These are phyloP conservation scores for Marmota monax DNA, from an alignment of 2,113 vertebrate genomes.

Conservation along the genomic window DNA sequence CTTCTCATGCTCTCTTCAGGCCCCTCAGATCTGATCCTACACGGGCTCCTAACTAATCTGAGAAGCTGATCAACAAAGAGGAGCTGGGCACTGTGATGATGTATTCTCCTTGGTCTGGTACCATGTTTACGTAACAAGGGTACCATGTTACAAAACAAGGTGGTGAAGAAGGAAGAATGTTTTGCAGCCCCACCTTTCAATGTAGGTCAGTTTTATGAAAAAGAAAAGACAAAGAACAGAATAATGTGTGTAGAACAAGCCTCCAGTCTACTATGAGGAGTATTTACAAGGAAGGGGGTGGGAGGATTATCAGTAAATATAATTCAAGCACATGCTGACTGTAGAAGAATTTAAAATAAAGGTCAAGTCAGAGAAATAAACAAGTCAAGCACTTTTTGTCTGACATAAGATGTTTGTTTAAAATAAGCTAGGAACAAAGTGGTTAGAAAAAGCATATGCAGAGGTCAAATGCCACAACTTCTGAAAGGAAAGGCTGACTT, in stretches of 20 bases:
- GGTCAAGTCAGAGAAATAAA: slow-evolving; percentile 55
- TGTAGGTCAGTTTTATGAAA: slow-evolving; percentile 2
- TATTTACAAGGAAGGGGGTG: neutral
- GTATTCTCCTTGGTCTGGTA: neutral
- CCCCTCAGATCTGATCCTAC: neutral
- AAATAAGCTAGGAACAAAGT: slow-evolving; percentile 37
- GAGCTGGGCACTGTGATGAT: neutral
- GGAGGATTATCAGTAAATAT: neutral
- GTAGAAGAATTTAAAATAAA: neutral
- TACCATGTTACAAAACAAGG: slow-evolving; percentile 12
- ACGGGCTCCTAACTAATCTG: neutral
- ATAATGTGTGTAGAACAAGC: neutral
- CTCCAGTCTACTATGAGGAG: neutral
- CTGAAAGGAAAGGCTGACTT: slow-evolving; percentile 5
- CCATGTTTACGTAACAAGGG: neutral
- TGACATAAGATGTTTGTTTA: slow-evolving; percentile 22
- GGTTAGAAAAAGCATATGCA: neutral
- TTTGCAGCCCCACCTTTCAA: neutral
- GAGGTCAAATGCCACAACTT: neutral
- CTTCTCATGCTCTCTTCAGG: neutral
- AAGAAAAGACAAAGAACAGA: neutral
- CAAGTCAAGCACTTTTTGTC: neutral
- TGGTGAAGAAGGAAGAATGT: neutral
- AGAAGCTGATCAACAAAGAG: neutral
- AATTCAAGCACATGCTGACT: neutral